phyloP scores from a whole-genome alignment of 2,113 vertebrate species.

The Gambusia affinis region DNA sequence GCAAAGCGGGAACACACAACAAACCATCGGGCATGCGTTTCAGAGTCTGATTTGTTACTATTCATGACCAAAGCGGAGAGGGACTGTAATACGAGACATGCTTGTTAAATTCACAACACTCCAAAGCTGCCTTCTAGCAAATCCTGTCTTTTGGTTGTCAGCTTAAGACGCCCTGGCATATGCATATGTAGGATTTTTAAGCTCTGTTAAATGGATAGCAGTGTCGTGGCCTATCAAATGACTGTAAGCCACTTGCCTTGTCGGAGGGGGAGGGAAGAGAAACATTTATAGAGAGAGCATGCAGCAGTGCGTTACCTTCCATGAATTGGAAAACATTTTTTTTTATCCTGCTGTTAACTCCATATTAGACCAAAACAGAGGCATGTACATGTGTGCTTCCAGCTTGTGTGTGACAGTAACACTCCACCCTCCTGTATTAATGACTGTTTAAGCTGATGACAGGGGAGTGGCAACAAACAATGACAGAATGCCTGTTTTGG shows the following conservation, averaged over 20 bases:
- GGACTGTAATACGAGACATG: slow-evolving; percentile 79
- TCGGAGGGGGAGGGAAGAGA: neutral
- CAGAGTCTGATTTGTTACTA: slow-evolving; percentile 82
- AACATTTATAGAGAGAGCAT: slow-evolving; percentile 43
- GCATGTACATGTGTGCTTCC: slow-evolving; percentile 54
- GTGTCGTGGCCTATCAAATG: slow-evolving; percentile 80
- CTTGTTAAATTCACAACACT: slow-evolving; percentile 86
- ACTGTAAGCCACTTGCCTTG: slow-evolving; percentile 75
- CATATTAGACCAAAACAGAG: slow-evolving; percentile 55
- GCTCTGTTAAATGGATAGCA: slow-evolving; percentile 83
- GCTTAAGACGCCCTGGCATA: slow-evolving; percentile 79
- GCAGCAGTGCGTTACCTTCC: slow-evolving; percentile 50
- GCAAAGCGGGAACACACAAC: slow-evolving; percentile 59
- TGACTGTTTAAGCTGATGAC: slow-evolving; percentile 66
- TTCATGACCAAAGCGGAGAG: slow-evolving; percentile 81
- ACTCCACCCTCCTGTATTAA: slow-evolving; percentile 63
- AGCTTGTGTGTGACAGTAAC: slow-evolving; percentile 61
- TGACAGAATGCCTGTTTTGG: slow-evolving; percentile 75
- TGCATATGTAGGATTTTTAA: slow-evolving; percentile 83
- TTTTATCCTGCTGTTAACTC: slow-evolving; percentile 43
- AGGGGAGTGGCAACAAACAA: slow-evolving; percentile 78
- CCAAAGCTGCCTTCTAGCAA: slow-evolving; percentile 79
- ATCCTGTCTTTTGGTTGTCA: slow-evolving; percentile 80
- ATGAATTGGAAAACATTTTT: slow-evolving; percentile 34
- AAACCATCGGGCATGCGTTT: slow-evolving; percentile 78